phyloP scores from a whole-genome alignment of 1,140 invertebrate genomes.

The Ceratina calcarata region DNA sequence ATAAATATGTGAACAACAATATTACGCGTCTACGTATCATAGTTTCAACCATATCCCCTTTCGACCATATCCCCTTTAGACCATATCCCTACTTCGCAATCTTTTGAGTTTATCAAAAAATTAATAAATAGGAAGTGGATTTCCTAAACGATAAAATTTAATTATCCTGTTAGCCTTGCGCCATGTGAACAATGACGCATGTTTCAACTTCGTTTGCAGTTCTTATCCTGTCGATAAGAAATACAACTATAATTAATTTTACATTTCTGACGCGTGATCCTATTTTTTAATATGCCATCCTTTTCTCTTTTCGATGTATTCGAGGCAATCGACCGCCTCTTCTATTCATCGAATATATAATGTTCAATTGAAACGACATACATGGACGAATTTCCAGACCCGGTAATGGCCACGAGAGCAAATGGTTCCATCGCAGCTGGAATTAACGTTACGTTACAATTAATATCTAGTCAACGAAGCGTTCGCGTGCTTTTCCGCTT shows the following conservation, averaged over 20 bases:
- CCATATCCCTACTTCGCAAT: too few relatives aligned
- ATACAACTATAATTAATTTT: not conserved
- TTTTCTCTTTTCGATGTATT: too few relatives aligned
- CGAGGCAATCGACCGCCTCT: not conserved
- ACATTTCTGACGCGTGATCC: too few relatives aligned
- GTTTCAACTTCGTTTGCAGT: constrained; percentile 35
- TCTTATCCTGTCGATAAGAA: not conserved
- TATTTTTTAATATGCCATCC: too few relatives aligned
- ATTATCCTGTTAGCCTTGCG: constrained; percentile 32
- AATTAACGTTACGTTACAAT: constrained; percentile 45
- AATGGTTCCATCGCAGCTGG: constrained; percentile 41
- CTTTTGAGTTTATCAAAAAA: not conserved
- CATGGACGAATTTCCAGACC: constrained; percentile 42
- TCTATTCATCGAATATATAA: constrained; percentile 10
- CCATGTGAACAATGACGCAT: constrained; percentile 12
- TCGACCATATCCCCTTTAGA: too few relatives aligned
- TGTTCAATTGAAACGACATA: constrained; percentile 37
- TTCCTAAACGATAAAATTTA: constrained; percentile 52
- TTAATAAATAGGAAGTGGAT: constrained; percentile 18
- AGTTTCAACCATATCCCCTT: too few relatives aligned
- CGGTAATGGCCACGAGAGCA: constrained; percentile 22
- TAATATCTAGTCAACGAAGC: constrained; percentile 52
- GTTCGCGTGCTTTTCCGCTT: constrained; percentile 6
- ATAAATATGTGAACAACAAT: not conserved
- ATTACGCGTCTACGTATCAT: not conserved